Evolutionary conservation across 1,140 invertebrate genomes (phyloP), one percentile per base, ranked within the genome.

Genomic region (Battus philenor): DNA sequence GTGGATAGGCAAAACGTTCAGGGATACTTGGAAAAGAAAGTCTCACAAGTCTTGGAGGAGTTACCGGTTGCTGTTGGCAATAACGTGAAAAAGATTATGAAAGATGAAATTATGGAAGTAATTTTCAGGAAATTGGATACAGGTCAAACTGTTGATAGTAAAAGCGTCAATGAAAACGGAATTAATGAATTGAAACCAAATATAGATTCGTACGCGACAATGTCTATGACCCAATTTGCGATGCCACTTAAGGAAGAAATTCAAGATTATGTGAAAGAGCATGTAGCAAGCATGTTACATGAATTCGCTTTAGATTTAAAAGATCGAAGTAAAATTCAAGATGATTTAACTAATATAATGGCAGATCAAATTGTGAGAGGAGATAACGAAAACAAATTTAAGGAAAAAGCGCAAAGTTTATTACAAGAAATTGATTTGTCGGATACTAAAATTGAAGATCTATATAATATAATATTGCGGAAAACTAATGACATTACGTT

Each of bases 371-470:
- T 41, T 16, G 9, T 41, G 15, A n/a, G 38, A 15, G 12, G 15
- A n/a, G 38, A 41, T 29, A 16, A 41, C 29, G 3, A 11, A 10
- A 27, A 10, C 13, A 27, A 26, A 9, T 26, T 41, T n/a, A 41
- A 29, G 17, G 26, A 41, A 4, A 29, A 13, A 29, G 38, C 38
- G 4, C 29, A 16, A n/a, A 41, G 24, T 29, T 7, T 41, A 29
- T 15, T 41, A 13, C 13, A 17, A 16, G 38, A 41, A 41, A 26
- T 26, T 17, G 29, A 41, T 27, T 17, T 41, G 16, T 17, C 38
- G 16, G 26, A 29, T 6, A 41, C 13, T 29, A 8, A 41, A 41
- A 16, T 17, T 1, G 38, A 41, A 29, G 38, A 41, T 4, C 12
- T 41, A 16, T 41, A 27, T n/a, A 29, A 27, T 29, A 29, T 26